Conservation (phyloP, 1,140 invertebrate genomes). For the Cephus cinctus region DNA sequence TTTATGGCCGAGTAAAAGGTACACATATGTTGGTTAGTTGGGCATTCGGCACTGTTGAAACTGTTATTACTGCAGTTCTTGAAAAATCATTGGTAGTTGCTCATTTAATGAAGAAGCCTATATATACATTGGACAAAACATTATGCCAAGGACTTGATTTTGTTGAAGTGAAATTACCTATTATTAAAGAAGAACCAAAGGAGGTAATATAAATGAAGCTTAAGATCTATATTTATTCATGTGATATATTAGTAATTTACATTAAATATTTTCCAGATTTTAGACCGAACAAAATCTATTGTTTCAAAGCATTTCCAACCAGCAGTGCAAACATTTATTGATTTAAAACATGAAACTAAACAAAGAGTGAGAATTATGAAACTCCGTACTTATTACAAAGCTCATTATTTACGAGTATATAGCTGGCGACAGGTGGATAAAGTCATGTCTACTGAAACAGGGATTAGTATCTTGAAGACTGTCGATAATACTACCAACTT, state of each 20-base stretch:
- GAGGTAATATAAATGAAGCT: slow-evolving; percentile 27
- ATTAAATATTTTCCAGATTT: slow-evolving; percentile 30
- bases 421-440: slow-evolving; percentile 45
- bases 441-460: slow-evolving; percentile 45
- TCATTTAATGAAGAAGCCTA: slow-evolving; percentile 43
- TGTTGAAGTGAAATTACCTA: slow-evolving; percentile 43
- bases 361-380: slow-evolving; percentile 38
- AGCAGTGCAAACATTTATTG: slow-evolving; percentile 36
- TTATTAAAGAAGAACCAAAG: slow-evolving; percentile 46
- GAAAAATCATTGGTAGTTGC: slow-evolving; percentile 41
- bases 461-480: slow-evolving; percentile 42
- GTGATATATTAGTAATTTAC: neutral
- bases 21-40: slow-evolving; percentile 37
- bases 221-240: neutral
- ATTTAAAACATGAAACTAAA: slow-evolving; percentile 41
- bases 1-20: slow-evolving; percentile 38
- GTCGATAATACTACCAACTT: slow-evolving; percentile 40
- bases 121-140: slow-evolving; percentile 43
- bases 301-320: slow-evolving; percentile 34
- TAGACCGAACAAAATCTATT: slow-evolving; percentile 35
- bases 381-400: slow-evolving; percentile 40
- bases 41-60: slow-evolving; percentile 40
- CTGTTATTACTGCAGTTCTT: slow-evolving; percentile 31
- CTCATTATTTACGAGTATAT: slow-evolving; percentile 42
- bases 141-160: slow-evolving; percentile 46